Base-by-base conservation (phyloP, 2,888 invertebrate genomes). In the Protodeltote pygarga region DNA sequence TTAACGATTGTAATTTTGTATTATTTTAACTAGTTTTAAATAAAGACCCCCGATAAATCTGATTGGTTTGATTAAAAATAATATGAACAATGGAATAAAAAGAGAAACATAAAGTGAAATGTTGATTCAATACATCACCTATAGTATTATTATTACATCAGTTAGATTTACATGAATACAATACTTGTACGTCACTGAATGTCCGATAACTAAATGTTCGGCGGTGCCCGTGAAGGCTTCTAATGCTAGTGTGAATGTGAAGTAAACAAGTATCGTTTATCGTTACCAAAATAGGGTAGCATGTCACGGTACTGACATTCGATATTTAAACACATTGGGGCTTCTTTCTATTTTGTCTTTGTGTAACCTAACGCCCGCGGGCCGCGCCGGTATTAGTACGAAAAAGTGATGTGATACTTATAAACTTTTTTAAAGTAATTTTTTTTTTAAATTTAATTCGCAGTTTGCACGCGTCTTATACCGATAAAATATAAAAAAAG, bases 271-370 rank as follows among this genome's bases (percentile, higher is more conserved):
- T 62, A 59, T 63, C 40, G 34, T 50, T 58, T 68, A 44, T 39
- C 38, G 24, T 41, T 49, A 65, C 48, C 41, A 48, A 69, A 66
- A 69, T 69, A 66, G 69, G 57, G 69, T 63, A 62, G 54, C 66
- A 57, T 64, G 60, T 65, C 65, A 59, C 60, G 45, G 54, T 65
- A 71, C 63, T 54, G 79, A 66, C 51, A 81, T 64, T 44, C 61
- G 71, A 79, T 77, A 78, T 65, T 35, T 54, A 55, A 46, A 70
- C 64, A 65, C 65, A 73, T 69, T 55, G 74, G 75, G 70, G 68
- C 69, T 73, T 73, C 69, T 60, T 42, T 58, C 45, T 50, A 44
- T 60, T 60, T 42, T 32, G 53, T 58, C 61, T 61, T 65, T 51
- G 51, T 54, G 42, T 47, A 58, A 58, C 25, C 29, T 23, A 51